Conservation (phyloP, 1,140 invertebrate species). For the Ostrea edulis region DNA sequence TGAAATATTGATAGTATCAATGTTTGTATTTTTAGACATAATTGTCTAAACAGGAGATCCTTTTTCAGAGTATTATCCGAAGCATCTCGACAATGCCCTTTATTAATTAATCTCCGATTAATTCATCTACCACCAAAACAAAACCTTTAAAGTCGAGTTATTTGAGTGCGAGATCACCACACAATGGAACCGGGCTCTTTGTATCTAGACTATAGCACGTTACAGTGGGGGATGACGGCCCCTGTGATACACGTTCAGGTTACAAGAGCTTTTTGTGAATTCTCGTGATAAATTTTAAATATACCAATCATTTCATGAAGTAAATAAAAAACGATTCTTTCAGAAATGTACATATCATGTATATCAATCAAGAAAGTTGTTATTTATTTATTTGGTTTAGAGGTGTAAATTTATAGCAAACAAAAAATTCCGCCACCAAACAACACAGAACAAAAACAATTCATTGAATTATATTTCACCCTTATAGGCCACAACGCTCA, state of each 20-base stretch:
- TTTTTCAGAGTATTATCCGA: conserved; percentile 21
- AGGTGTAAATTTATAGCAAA: too few relatives aligned
- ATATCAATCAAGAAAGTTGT: too few relatives aligned
- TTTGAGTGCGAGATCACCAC: conserved; percentile 1
- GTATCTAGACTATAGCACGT: not conserved
- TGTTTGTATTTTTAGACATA: conserved; percentile 23
- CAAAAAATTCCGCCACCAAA: too few relatives aligned
- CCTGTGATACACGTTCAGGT: not conserved
- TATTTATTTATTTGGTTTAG: too few relatives aligned
- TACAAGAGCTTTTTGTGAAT: not conserved
- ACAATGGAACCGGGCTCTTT: not conserved
- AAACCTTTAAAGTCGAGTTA: conserved; percentile 12
- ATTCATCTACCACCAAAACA: conserved; percentile 18
- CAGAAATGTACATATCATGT: not conserved
- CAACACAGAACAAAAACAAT: too few relatives aligned
- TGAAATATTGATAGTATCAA: conserved; percentile 23
- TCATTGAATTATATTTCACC: too few relatives aligned
- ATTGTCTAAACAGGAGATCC: conserved; percentile 1
- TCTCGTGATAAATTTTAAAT: not conserved
- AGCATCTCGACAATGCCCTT: conserved; percentile 26
- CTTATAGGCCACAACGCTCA: too few relatives aligned
- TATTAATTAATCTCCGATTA: conserved; percentile 36
- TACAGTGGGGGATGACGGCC: not conserved
- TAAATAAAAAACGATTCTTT: not conserved
- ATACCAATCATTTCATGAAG: not conserved